A percentile compares a stretch with the other conserved stretches of the same genome.
Conservation (phyloP, 2,113 vertebrate genomes). For the Macaca nemestrina region DNA sequence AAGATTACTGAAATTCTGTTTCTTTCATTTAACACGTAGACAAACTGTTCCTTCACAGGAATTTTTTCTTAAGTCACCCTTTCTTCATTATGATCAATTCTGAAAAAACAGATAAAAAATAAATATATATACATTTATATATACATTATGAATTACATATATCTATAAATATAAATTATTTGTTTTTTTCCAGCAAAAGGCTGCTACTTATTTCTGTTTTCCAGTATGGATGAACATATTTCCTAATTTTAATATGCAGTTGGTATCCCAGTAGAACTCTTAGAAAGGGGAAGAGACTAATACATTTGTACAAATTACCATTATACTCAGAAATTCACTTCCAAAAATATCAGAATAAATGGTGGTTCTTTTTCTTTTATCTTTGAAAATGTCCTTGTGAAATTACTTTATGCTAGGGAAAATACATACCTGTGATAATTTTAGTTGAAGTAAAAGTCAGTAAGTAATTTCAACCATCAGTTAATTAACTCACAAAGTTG, state of each 20-base stretch:
- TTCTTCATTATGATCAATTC: neutral
- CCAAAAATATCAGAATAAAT: neutral
- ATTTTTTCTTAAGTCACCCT: neutral
- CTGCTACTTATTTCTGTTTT: neutral
- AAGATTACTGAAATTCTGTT: neutral
- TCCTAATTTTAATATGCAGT: neutral
- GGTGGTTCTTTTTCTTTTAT: neutral
- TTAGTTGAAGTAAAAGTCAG: neutral
- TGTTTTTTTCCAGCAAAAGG: neutral
- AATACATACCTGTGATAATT: neutral
- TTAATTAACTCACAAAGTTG: constrained; percentile 21
- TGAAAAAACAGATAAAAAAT: neutral
- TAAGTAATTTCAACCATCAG: constrained; percentile 19
- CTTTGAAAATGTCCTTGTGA: neutral
- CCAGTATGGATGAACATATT: neutral
- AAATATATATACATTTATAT: neutral
- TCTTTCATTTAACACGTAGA: neutral
- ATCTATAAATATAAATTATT: neutral
- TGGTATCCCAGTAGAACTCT: neutral
- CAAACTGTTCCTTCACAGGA: neutral
- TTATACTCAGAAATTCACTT: neutral
- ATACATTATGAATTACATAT: too few relatives aligned
- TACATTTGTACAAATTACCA: neutral
- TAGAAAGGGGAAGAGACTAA: neutral
- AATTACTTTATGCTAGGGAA: neutral